phyloP scores from a whole-genome alignment of 2,888 invertebrate species.

The Torymus aiolomorphi region DNA sequence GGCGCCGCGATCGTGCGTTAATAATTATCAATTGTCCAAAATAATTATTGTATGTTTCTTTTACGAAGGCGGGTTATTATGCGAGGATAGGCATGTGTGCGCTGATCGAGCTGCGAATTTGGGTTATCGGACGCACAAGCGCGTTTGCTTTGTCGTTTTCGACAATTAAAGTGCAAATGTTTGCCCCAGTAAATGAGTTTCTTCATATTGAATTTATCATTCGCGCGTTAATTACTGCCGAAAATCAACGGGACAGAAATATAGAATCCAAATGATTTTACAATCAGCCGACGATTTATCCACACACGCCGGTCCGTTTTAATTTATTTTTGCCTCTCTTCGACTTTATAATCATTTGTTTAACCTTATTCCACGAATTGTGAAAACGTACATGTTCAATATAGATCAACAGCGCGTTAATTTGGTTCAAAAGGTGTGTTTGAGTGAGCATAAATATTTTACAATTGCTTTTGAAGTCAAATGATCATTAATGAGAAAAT shows the following conservation, averaged over 20 bases:
- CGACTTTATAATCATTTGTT: too few species aligned
- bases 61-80: too few species aligned
- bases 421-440: too few species aligned
- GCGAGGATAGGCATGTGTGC: neutral
- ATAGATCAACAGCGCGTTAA: too few species aligned
- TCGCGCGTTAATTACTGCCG: neutral
- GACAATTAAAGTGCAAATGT: constrained; percentile 34
- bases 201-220: constrained; percentile 16
- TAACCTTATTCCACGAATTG: too few species aligned
- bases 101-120: neutral
- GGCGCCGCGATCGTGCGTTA: neutral
- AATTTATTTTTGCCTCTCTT: neutral
- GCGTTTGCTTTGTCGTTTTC: neutral
- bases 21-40: constrained; percentile 9
- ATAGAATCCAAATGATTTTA: neutral
- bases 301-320: neutral
- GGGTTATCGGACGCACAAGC: neutral
- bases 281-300: neutral
- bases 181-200: neutral
- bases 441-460: too few species aligned
- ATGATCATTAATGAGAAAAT: too few species aligned
- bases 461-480: too few species aligned
- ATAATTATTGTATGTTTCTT: neutral
- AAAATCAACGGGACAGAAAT: neutral
- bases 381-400: too few species aligned